These are phyloP conservation scores for Apostichopus californicus DNA, from an alignment of 35 echinoderm and acorn worm species.

Conservation along the genomic window DNA sequence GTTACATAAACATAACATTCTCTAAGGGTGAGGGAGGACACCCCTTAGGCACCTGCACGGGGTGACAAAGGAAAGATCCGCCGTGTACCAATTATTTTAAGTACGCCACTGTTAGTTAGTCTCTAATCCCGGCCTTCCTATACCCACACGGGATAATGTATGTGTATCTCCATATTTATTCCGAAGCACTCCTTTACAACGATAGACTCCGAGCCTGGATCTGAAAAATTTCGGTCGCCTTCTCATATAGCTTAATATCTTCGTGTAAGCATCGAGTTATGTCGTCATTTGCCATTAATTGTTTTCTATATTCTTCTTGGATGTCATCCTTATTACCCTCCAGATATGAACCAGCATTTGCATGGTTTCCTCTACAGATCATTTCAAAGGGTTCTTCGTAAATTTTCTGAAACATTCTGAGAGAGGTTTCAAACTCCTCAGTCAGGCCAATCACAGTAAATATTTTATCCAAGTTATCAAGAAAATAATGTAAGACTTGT, in stretches of 20 bases:
- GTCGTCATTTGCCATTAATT: neutral
- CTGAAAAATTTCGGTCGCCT: constrained; percentile 36
- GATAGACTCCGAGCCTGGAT: neutral
- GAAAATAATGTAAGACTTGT: constrained; percentile 7
- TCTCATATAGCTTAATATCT: constrained; percentile 45
- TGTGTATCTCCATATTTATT: too few species aligned
- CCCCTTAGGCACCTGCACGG: too few species aligned
- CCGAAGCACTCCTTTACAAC: neutral
- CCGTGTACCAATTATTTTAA: too few species aligned
- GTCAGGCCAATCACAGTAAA: constrained; percentile 45
- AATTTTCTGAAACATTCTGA: constrained; percentile 12
- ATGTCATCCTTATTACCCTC: constrained; percentile 2
- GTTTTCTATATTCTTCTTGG: neutral
- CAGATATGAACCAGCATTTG: constrained; percentile 17
- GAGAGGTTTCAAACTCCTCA: constrained; percentile 49
- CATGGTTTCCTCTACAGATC: neutral
- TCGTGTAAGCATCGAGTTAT: neutral
- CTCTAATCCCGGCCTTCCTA: too few species aligned
- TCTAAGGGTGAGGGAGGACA: too few species aligned
- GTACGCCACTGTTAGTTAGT: too few species aligned
- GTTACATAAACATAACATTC: too few species aligned
- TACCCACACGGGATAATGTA: too few species aligned
- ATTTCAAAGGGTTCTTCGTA: constrained; percentile 17
- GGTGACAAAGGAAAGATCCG: too few species aligned
- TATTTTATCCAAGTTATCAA: constrained; percentile 46